Conservation (phyloP, 2,113 vertebrate genomes). For the Gambusia holbrooki region DNA sequence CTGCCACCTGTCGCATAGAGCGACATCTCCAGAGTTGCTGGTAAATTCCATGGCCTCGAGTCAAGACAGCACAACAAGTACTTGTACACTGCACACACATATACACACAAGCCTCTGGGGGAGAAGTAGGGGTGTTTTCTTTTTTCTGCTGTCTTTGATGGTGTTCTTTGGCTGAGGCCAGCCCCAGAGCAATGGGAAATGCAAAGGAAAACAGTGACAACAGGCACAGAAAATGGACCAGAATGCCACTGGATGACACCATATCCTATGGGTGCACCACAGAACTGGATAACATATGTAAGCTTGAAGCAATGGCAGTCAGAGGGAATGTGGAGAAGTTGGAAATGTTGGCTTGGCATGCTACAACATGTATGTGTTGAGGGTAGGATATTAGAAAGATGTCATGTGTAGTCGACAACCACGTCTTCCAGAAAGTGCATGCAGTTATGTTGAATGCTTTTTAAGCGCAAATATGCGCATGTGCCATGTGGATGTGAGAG, state of each 20-base stretch:
- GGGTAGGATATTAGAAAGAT: conserved; percentile 13
- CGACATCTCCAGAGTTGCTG: conserved; percentile 29
- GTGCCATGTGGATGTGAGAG: conserved; percentile 21
- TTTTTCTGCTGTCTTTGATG: conserved; percentile 1
- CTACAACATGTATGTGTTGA: conserved; percentile 8
- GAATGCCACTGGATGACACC: conserved; percentile 40
- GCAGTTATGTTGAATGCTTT: conserved; percentile 7
- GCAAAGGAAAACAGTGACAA: conserved; percentile 42
- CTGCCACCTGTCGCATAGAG: conserved; percentile 51
- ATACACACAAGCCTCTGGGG: conserved; percentile 31
- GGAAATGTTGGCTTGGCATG: conserved; percentile 15
- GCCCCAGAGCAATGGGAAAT: conserved; percentile 48
- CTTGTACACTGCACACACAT: conserved; percentile 35
- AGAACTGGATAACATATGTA: conserved; percentile 36
- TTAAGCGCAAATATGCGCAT: conserved; percentile 11
- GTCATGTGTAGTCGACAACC: background rate
- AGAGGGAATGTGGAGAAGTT: conserved; percentile 4
- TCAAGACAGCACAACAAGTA: conserved; percentile 35
- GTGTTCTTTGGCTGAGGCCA: conserved; percentile 35
- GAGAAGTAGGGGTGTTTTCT: background rate
- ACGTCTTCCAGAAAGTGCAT: background rate
- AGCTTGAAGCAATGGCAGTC: conserved; percentile 35
- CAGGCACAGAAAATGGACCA: conserved; percentile 18
- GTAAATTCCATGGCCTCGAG: conserved; percentile 40
- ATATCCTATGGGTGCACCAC: conserved; percentile 22